Percentiles rank a stretch among this genome's conserved stretches.
Conservation (phyloP, 2,888 invertebrate genomes). For the Lycophotia porphyrea region DNA sequence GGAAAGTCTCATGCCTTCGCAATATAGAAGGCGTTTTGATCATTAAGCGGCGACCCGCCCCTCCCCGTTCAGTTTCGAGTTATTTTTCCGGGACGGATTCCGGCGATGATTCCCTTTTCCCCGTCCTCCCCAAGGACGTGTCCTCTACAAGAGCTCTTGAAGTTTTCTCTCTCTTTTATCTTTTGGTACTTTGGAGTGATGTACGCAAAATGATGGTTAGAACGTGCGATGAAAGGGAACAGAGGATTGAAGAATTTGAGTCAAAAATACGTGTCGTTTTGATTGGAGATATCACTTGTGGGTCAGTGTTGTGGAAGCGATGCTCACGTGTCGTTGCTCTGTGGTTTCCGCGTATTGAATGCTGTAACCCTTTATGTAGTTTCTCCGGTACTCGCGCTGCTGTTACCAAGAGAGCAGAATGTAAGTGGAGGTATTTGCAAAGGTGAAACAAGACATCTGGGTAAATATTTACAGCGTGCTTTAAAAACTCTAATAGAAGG, state of each 20-base stretch:
- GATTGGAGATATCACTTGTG: slow-evolving; percentile 57
- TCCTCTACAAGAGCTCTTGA: slow-evolving; percentile 79
- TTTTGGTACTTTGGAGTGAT: slow-evolving; percentile 75
- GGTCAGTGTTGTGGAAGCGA: slow-evolving; percentile 47
- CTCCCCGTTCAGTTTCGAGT: slow-evolving; percentile 75
- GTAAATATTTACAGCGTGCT: neutral
- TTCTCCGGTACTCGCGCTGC: neutral
- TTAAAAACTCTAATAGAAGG: neutral
- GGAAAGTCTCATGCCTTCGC: slow-evolving; percentile 86
- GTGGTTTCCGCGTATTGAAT: slow-evolving; percentile 26
- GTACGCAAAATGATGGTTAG: slow-evolving; percentile 72
- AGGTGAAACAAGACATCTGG: neutral
- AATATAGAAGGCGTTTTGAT: slow-evolving; percentile 89
- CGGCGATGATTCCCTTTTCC: slow-evolving; percentile 76
- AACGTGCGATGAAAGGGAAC: slow-evolving; percentile 68
- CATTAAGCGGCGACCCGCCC: slow-evolving; percentile 78
- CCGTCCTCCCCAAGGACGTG: slow-evolving; percentile 75
- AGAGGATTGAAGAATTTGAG: slow-evolving; percentile 52
- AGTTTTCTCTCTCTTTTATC: slow-evolving; percentile 80
- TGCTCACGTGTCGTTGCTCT: slow-evolving; percentile 37
- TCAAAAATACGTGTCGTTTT: slow-evolving; percentile 57
- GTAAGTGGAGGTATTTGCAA: neutral
- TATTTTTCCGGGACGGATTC: slow-evolving; percentile 80
- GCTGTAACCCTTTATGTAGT: slow-evolving; percentile 39
- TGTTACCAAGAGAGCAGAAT: slow-evolving; percentile 1